Base-by-base conservation (phyloP, 1,140 invertebrate genomes). In the Chelonus insularis region DNA sequence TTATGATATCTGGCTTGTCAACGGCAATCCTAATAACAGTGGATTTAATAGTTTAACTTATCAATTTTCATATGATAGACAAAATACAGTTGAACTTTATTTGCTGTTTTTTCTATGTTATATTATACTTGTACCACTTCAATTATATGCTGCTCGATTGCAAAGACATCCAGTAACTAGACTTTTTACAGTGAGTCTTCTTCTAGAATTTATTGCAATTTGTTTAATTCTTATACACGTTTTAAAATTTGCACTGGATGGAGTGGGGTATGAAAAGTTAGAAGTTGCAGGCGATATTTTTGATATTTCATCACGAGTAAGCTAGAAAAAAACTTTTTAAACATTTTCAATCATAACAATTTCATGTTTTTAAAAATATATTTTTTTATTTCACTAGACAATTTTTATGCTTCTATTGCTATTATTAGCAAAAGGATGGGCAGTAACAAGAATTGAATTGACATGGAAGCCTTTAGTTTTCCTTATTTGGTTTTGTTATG, bases 1-100 rank as follows among this genome's bases (percentile, higher is more conserved):
- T 36, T 99, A 98, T 79, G 93, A 99, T 77, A 91, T 99, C 62
- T 96, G 94, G 90, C 82, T 98, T 20, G 95, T 98, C 0, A 98
- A 98, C 85, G 95, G 96, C 39, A 92, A 95, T 81, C 96, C 96
- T 0, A 92, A 94, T 71, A 84, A 85, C 61, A 92, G 89, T 57
- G 85, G 87, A 18, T 89, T 89, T 63, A 96, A 94, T 78, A 91
- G 90, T 59, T 86, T 98, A 68, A 89, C 93, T 61, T 96, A 95
- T 82, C 95, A 99, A 77, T 98, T 97, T 78, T 97, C 95, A 1
- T 98, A 96, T 82, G 96, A 99, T 77, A 87, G 90, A 75, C 94
- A 96, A 81, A 95, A 97, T 76, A 92, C 95, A 8, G 85, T 96
- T 47, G 95, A 97, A 78, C 85, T 98, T 55, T 96, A 97, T 81